Conservation (phyloP, 1,140 invertebrate species). For the Diorhabda elongata region DNA sequence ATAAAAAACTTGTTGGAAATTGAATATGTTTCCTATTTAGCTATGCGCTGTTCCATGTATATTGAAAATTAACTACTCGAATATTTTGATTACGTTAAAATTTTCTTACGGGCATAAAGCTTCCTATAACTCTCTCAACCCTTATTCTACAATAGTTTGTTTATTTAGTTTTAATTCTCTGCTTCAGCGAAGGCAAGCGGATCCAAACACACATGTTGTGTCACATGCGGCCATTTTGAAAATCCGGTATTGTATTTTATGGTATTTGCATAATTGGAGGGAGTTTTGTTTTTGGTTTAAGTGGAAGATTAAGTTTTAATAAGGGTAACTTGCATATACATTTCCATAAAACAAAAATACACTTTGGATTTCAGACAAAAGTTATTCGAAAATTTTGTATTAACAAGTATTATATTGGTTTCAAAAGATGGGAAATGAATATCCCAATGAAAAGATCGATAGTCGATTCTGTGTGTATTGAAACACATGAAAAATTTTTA, state of each 20-base stretch:
- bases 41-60: not conserved
- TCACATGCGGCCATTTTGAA: conserved; percentile 11
- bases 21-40: not conserved
- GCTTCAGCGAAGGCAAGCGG: not conserved
- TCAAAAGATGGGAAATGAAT: not conserved
- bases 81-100: too few species aligned
- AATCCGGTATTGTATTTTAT: conserved; percentile 4
- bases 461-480: too few species aligned
- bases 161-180: conserved; percentile 15
- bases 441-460: too few species aligned
- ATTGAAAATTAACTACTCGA: too few species aligned
- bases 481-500: too few species aligned
- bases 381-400: not conserved
- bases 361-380: not conserved
- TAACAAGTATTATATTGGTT: not conserved
- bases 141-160: not conserved
- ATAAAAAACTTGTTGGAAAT: not conserved
- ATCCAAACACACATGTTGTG: conserved; percentile 8
- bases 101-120: not conserved
- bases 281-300: not conserved
- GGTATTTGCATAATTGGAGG: not conserved
- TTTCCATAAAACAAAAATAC: not conserved
- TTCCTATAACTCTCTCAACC: not conserved
- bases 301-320: not conserved
- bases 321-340: not conserved